Conservation (phyloP, 2,888 invertebrate species). For the Apodemia hepburni region DNA sequence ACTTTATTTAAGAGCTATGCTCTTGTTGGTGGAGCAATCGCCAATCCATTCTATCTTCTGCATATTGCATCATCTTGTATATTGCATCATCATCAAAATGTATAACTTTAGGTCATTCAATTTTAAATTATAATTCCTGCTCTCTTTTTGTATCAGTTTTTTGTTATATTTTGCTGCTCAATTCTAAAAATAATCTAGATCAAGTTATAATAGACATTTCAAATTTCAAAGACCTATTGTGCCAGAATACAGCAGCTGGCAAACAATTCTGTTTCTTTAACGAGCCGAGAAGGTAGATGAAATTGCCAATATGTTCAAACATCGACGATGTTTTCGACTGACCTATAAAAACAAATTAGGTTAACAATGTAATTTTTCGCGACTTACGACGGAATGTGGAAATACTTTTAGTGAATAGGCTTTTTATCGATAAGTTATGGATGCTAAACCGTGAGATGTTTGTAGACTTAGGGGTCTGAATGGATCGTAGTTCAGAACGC, state of each 20-base stretch:
- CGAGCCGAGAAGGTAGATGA: constrained; percentile 32
- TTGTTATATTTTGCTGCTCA: too few relatives aligned
- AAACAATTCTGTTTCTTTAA: constrained; percentile 34
- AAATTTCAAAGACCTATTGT: constrained; percentile 29
- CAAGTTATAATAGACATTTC: constrained; percentile 25
- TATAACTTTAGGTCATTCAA: too few relatives aligned
- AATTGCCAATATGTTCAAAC: constrained; percentile 32
- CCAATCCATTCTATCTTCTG: too few relatives aligned
- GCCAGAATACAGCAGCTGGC: constrained; percentile 33
- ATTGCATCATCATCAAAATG: too few relatives aligned
- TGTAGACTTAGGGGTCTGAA: constrained; percentile 33
- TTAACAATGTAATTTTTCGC: constrained; percentile 54
- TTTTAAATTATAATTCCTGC: too few relatives aligned
- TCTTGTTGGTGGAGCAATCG: too few relatives aligned
- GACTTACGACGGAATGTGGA: constrained; percentile 39
- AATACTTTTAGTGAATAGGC: constrained; percentile 48
- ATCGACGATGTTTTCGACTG: constrained; percentile 29
- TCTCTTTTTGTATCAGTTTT: too few relatives aligned
- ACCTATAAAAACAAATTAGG: constrained; percentile 45
- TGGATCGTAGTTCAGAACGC: constrained; percentile 34
- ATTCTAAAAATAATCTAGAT: constrained; percentile 2
- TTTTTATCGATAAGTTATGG: constrained; percentile 58
- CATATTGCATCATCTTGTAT: too few relatives aligned
- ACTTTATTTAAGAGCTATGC: too few relatives aligned
- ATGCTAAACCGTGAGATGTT: constrained; percentile 41